Evolutionary conservation across 2,888 invertebrate genomes (phyloP).

Genomic region (Eristalinus sepulchralis): DNA sequence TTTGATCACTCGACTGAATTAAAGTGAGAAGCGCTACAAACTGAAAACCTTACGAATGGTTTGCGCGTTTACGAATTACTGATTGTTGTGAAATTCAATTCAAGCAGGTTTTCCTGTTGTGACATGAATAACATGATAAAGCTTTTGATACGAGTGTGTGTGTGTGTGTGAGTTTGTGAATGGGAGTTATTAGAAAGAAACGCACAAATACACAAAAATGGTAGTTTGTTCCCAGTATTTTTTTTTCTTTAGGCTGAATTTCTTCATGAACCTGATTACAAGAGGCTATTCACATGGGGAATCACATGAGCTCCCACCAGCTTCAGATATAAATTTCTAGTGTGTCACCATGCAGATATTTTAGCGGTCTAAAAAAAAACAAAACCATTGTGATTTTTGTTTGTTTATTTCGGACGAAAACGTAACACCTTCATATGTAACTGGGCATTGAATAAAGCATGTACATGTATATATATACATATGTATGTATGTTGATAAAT

Average conservation of each 20-base stretch:
- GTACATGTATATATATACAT: not conserved
- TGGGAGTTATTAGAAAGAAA: constrained; percentile 8
- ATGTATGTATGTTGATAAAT: too few relatives aligned
- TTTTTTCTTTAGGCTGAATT: not conserved
- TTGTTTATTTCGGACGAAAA: too few relatives aligned
- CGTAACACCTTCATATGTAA: too few relatives aligned
- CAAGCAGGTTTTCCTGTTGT: constrained; percentile 51
- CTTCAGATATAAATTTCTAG: not conserved
- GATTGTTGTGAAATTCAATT: constrained; percentile 69
- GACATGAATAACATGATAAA: constrained; percentile 45
- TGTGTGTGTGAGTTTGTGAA: constrained; percentile 1
- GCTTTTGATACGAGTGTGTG: not conserved
- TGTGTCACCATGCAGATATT: not conserved
- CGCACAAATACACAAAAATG: not conserved
- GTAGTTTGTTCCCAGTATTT: constrained; percentile 9
- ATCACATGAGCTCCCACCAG: not conserved
- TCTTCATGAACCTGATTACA: not conserved
- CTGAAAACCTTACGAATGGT: constrained; percentile 13
- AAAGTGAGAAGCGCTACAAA: constrained; percentile 18
- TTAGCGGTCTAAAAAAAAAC: too few relatives aligned
- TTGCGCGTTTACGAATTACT: constrained; percentile 56
- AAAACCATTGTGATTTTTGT: too few relatives aligned
- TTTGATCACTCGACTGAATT: not conserved
- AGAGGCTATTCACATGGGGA: not conserved
- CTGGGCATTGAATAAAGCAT: too few relatives aligned